Conservation (phyloP, 1,140 invertebrate genomes). For the Eumeta japonica region DNA sequence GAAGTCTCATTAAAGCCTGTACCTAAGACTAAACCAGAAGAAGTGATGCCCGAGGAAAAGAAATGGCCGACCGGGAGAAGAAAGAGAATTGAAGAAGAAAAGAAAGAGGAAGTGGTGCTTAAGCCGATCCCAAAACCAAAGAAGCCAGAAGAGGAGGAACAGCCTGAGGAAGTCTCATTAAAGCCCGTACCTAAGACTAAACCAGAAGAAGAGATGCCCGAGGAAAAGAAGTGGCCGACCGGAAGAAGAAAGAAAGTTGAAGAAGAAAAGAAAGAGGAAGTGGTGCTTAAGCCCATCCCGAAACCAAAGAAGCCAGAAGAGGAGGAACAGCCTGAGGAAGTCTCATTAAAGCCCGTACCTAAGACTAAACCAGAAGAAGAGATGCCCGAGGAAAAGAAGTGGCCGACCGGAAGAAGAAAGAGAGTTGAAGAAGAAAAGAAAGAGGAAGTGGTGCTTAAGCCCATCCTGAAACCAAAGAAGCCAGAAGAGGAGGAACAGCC, state of each 20-base stretch:
- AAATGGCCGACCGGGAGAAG: no score
- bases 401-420: no score
- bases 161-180: constrained; percentile 1
- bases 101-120: constrained; percentile 8
- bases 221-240: constrained; percentile 4
- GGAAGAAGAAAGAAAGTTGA: neutral
- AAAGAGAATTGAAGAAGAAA: constrained; percentile 12
- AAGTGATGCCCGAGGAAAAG: constrained; percentile 5
- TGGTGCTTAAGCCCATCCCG: constrained; percentile 36
- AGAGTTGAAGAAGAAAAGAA: no score
- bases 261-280: constrained; percentile 12
- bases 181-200: constrained; percentile 4
- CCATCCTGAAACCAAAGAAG: no score
- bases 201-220: constrained; percentile 5
- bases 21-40: constrained; percentile 8
- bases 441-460: no score
- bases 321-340: no score
- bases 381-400: constrained; percentile 4
- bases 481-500: no score
- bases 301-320: constrained; percentile 18
- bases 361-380: constrained; percentile 8
- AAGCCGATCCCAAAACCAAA: constrained; percentile 6
- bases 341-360: constrained; percentile 6
- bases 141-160: constrained; percentile 3
- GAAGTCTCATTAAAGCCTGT: constrained; percentile 7